A percentile compares a stretch with the other conserved stretches of the same genome.
These are phyloP conservation scores for Synanthedon myopaeformis DNA, from an alignment of 2,888 invertebrate genomes.

Conservation along the genomic window DNA sequence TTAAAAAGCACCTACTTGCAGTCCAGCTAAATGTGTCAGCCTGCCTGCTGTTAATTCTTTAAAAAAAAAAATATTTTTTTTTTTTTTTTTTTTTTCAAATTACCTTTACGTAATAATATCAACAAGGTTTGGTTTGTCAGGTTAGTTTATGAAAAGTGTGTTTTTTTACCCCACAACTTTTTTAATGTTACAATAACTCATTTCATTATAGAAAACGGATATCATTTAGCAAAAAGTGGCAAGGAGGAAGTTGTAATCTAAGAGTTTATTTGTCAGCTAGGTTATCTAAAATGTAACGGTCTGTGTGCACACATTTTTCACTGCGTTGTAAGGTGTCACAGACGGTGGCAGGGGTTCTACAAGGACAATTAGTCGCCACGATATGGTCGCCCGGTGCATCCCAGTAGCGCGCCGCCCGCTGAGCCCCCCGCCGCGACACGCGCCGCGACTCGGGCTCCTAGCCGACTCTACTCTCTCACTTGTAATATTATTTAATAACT, in stretches of 20 bases:
- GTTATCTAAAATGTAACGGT: neutral
- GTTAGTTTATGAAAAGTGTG: too few species aligned
- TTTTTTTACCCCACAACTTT: too few species aligned
- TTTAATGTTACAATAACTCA: too few species aligned
- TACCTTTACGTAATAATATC: too few species aligned
- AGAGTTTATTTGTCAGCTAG: neutral
- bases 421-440: slow-evolving; percentile 48
- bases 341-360: slow-evolving; percentile 24
- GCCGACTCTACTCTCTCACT: slow-evolving; percentile 16
- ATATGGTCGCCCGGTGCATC: slow-evolving; percentile 8
- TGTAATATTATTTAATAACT: slow-evolving; percentile 56
- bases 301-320: slow-evolving; percentile 21
- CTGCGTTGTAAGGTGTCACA: slow-evolving; percentile 19
- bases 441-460: slow-evolving; percentile 16
- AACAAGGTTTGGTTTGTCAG: too few species aligned
- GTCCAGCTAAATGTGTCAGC: too few species aligned
- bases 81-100: too few species aligned
- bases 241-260: neutral
- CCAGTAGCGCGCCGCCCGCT: slow-evolving; percentile 57
- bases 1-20: too few species aligned
- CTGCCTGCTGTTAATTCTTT: too few species aligned
- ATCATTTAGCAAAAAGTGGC: too few species aligned
- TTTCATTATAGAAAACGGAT: too few species aligned
- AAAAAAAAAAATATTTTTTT: too few species aligned
- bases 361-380: slow-evolving; percentile 40